phyloP scores from a whole-genome alignment of 2,113 vertebrate genomes.

The Ia io region DNA sequence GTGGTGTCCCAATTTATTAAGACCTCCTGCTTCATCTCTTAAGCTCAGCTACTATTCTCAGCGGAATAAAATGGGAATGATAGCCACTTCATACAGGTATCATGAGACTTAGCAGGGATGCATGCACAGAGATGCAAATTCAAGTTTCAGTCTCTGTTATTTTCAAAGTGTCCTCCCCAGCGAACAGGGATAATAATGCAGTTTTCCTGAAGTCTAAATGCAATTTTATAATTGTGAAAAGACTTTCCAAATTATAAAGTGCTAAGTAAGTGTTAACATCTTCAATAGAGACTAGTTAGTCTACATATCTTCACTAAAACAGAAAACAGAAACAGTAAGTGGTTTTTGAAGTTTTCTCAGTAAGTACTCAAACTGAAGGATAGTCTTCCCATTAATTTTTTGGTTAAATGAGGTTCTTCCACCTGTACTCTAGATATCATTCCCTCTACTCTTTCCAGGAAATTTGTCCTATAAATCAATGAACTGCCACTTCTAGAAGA shows the following conservation, averaged over 20 bases:
- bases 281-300: not conserved
- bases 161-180: not conserved
- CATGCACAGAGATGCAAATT: not conserved
- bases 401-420: not conserved
- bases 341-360: not conserved
- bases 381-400: not conserved
- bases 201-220: not conserved
- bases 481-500: not conserved
- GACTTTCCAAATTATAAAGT: not conserved
- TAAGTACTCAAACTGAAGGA: not conserved
- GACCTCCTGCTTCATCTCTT: not conserved
- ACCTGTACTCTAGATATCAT: not conserved
- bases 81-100: not conserved
- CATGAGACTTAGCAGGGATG: not conserved
- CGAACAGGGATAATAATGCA: not conserved
- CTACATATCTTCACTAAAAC: not conserved
- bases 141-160: not conserved
- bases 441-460: not conserved
- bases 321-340: not conserved
- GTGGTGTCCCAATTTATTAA: not conserved
- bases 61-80: not conserved
- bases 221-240: not conserved
- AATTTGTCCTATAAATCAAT: not conserved
- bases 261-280: not conserved
- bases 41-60: not conserved